Percentiles rank a stretch among this genome's conserved stretches.
Conservation (phyloP, 2,113 vertebrate genomes). For the Paradisaea rubra region DNA sequence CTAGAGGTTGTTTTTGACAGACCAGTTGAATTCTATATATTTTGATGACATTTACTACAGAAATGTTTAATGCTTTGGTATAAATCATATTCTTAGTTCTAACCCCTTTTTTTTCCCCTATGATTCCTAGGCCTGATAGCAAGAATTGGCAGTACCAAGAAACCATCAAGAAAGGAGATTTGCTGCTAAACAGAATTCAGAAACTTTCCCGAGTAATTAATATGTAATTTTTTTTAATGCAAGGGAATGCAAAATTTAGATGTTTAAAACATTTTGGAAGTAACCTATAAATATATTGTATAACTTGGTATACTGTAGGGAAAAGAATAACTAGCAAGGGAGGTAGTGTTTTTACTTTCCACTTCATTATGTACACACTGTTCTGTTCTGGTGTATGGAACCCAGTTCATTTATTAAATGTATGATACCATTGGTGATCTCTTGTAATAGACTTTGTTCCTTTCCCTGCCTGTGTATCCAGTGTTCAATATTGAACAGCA, state of each 20-base stretch:
- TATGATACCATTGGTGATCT: constrained; percentile 8
- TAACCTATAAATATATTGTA: constrained; percentile 60
- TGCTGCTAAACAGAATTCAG: constrained; percentile 97
- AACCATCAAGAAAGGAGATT: constrained; percentile 97
- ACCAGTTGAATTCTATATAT: not conserved
- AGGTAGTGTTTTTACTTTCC: constrained; percentile 64
- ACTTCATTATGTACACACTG: constrained; percentile 55
- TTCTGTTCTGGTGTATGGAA: constrained; percentile 32
- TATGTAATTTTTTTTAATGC: constrained; percentile 79
- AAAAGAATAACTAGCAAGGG: constrained; percentile 2
- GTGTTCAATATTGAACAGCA: not conserved
- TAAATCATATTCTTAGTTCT: not conserved
- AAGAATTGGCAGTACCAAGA: constrained; percentile 99
- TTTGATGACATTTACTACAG: not conserved
- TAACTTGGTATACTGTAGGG: constrained; percentile 56
- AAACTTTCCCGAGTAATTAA: constrained; percentile 98
- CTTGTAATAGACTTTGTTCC: not conserved
- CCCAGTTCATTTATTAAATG: constrained; percentile 47
- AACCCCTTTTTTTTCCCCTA: not conserved
- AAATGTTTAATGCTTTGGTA: not conserved
- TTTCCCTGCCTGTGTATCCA: not conserved
- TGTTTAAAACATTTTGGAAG: constrained; percentile 75
- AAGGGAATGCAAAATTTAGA: constrained; percentile 38
- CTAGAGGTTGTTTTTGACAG: not conserved
- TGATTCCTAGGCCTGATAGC: constrained; percentile 88